These are phyloP conservation scores for Bombus haemorrhoidalis DNA, from an alignment of 1,140 invertebrate species.

Conservation along the genomic window DNA sequence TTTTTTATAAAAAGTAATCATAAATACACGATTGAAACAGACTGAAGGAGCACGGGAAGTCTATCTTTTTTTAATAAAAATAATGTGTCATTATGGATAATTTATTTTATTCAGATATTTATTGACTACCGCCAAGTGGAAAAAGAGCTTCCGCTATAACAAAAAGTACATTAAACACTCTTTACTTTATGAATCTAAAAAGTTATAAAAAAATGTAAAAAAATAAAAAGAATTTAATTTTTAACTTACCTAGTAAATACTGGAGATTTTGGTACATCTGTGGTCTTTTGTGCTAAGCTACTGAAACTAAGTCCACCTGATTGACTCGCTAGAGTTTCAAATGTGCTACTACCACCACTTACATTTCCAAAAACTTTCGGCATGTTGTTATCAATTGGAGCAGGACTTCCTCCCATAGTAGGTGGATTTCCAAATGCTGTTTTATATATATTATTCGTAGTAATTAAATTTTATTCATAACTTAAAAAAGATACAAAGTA, in stretches of 20 bases:
- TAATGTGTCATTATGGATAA: constrained; percentile 21
- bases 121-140: constrained; percentile 76
- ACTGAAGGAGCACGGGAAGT: not conserved
- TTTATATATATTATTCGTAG: not conserved
- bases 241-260: constrained; percentile 74
- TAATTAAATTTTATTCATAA: constrained; percentile 3
- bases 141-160: constrained; percentile 78
- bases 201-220: too few relatives aligned
- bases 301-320: constrained; percentile 76
- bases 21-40: constrained; percentile 21
- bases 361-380: constrained; percentile 76
- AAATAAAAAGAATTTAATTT: not conserved
- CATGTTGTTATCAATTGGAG: constrained; percentile 70
- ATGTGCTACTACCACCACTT: constrained; percentile 70
- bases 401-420: constrained; percentile 65
- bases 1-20: constrained; percentile 38
- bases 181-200: not conserved
- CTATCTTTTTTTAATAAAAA: constrained; percentile 11
- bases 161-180: constrained; percentile 24
- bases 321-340: constrained; percentile 77
- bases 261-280: constrained; percentile 73
- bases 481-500: not conserved
- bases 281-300: constrained; percentile 78
- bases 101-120: constrained; percentile 19
- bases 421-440: constrained; percentile 76